These are phyloP conservation scores for Mus spretus DNA, from an alignment of 2,797 vertebrate species.

Conservation along the genomic window DNA sequence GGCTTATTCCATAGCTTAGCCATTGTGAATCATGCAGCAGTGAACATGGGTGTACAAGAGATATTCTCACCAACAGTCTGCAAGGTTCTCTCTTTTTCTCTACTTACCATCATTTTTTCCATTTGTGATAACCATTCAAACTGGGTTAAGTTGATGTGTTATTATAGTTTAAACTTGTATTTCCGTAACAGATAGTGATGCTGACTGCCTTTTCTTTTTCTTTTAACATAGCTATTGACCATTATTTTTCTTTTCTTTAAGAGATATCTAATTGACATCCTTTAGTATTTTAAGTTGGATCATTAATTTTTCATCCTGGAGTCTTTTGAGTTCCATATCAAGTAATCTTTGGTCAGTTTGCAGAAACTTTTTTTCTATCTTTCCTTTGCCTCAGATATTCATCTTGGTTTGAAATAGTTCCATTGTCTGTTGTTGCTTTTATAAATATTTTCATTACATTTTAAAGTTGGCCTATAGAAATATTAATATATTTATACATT, in stretches of 20 bases:
- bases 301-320: neutral
- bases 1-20: neutral
- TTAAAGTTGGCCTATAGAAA: slow-evolving; percentile 23
- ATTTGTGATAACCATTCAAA: neutral
- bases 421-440: neutral
- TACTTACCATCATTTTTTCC: neutral
- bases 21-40: too few relatives aligned
- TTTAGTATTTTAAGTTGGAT: neutral
- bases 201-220: neutral
- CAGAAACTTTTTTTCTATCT: neutral
- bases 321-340: neutral
- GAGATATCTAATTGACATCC: neutral
- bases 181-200: neutral
- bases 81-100: neutral
- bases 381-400: neutral
- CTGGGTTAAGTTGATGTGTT: neutral
- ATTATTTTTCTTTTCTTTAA: neutral
- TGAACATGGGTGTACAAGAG: neutral
- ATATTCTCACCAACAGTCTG: too few relatives aligned
- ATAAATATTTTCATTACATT: neutral
- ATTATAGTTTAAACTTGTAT: neutral
- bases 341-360: neutral
- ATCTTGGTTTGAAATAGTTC: neutral
- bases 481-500: neutral
- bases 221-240: neutral